Conservation (phyloP, 1,140 invertebrate genomes). For the Drosophila ananassae region DNA sequence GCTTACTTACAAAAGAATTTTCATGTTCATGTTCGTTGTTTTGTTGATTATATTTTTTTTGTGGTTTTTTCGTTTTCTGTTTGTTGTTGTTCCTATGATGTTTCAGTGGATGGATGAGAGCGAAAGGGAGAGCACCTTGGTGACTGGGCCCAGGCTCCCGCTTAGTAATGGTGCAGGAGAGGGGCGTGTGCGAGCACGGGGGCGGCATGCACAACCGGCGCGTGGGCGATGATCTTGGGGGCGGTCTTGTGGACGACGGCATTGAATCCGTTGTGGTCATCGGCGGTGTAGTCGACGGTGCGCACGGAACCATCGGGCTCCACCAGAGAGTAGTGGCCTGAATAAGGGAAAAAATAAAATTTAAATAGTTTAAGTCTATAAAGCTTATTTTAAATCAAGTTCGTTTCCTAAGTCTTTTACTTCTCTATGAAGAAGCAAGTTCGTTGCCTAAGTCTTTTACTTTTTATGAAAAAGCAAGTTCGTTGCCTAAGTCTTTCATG, state of each 20-base stretch:
- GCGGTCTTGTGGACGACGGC: conserved; percentile 85
- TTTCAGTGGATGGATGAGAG: conserved; percentile 43
- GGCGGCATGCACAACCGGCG: conserved; percentile 71
- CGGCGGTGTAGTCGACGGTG: conserved; percentile 89
- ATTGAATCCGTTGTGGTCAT: conserved; percentile 87
- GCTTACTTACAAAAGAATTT: conserved; percentile 72
- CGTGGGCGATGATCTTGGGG: conserved; percentile 77
- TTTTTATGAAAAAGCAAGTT: conserved; percentile 24
- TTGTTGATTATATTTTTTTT: conserved; percentile 44
- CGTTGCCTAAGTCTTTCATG: conserved; percentile 34
- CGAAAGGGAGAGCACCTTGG: conserved; percentile 59
- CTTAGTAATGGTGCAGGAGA: conserved; percentile 73
- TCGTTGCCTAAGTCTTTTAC: conserved; percentile 4
- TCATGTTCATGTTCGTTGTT: conserved; percentile 37
- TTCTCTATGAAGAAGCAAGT: neutral
- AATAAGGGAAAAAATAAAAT: neutral
- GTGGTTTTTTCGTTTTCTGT: conserved; percentile 48
- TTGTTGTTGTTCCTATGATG: conserved; percentile 71
- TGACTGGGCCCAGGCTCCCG: conserved; percentile 37
- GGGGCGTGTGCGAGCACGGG: conserved; percentile 70
- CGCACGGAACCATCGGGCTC: conserved; percentile 86
- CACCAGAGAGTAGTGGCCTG: conserved; percentile 86
- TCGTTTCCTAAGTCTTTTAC: conserved; percentile 26
- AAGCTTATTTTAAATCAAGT: conserved; percentile 1
- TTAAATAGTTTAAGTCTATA: neutral